Evolutionary conservation across 2,797 vertebrate species (phyloP).

Genomic region (Knipowitschia caucasica): DNA sequence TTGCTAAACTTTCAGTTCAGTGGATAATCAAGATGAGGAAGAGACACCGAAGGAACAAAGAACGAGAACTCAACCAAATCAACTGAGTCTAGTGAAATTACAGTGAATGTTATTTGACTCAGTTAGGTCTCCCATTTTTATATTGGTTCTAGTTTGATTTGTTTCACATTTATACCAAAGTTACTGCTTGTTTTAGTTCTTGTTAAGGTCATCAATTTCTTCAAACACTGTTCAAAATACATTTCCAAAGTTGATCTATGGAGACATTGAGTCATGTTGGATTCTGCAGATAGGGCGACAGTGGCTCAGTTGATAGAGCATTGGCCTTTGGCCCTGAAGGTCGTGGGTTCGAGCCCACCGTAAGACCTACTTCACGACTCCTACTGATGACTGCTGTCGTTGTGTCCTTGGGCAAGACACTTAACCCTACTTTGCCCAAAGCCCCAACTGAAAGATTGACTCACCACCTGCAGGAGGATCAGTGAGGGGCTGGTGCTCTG

Average conservation of each 20-base stretch:
- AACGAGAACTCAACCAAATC: slow-evolving; percentile 80
- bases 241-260: neutral
- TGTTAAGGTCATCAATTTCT: neutral
- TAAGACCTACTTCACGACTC: no score
- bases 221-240: neutral
- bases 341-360: no score
- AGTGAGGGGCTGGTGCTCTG: no score
- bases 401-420: no score
- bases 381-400: no score
- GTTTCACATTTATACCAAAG: neutral
- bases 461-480: no score
- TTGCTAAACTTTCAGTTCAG: slow-evolving; percentile 89
- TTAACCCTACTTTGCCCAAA: no score
- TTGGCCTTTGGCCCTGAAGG: no score
- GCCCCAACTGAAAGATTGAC: no score
- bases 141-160: neutral
- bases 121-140: neutral
- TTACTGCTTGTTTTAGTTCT: neutral
- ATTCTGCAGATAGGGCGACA: no score
- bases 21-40: slow-evolving; percentile 95
- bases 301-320: no score
- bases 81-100: slow-evolving; percentile 58
- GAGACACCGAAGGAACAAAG: slow-evolving; percentile 81
- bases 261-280: neutral
- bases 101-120: neutral